Conservation (phyloP, 2,888 invertebrate species). For the Fragum sueziense region DNA sequence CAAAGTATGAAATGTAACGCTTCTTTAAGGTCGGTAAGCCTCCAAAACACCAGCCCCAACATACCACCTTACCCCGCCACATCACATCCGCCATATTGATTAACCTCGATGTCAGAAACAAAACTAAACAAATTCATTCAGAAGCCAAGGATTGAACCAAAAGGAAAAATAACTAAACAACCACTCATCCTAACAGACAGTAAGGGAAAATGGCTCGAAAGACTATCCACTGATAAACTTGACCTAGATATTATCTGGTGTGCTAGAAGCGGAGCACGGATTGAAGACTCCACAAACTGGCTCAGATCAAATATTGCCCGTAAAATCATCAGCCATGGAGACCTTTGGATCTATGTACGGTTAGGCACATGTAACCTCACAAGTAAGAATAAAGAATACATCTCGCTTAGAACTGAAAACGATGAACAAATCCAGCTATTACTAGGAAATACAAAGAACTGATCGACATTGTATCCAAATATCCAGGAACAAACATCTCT, state of each 20-base stretch:
- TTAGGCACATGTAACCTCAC: background rate
- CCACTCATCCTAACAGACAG: background rate
- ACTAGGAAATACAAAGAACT: conserved; percentile 2
- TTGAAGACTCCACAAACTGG: background rate
- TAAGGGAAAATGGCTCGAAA: conserved; percentile 8
- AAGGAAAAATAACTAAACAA: background rate
- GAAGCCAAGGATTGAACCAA: background rate
- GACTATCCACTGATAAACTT: background rate
- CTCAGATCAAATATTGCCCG: background rate
- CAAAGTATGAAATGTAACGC: no score
- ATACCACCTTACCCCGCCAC: no score
- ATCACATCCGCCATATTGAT: no score
- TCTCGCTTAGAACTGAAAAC: background rate
- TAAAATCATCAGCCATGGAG: background rate
- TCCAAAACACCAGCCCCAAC: no score
- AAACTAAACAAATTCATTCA: background rate
- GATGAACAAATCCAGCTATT: background rate
- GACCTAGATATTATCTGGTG: background rate
- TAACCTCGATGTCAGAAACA: background rate
- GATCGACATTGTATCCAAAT: background rate
- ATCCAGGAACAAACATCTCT: background rate
- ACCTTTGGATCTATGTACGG: background rate
- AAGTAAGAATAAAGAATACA: background rate
- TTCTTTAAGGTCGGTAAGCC: no score
- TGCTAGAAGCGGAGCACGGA: background rate